Conservation (phyloP, 2,888 invertebrate genomes). For the Andrena bicolor region DNA sequence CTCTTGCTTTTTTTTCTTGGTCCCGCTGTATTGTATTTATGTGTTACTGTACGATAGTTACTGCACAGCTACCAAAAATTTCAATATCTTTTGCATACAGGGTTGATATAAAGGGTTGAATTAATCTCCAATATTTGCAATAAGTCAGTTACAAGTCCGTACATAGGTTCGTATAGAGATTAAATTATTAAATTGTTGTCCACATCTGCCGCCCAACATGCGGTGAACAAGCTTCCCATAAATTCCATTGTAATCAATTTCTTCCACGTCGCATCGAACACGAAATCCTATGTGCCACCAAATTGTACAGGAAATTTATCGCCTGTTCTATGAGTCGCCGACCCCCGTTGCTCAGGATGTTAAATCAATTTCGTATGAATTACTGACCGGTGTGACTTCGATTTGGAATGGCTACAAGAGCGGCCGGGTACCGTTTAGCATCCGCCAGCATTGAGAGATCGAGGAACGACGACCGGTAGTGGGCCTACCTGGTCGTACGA, state of each 20-base stretch:
- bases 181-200: background rate
- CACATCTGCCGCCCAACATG: background rate
- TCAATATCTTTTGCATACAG: too few relatives aligned
- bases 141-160: too few relatives aligned
- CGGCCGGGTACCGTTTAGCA: slow-evolving; percentile 43
- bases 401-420: slow-evolving; percentile 1
- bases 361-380: slow-evolving; percentile 34
- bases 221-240: background rate
- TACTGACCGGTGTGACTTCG: background rate
- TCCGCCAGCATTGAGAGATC: slow-evolving; percentile 41
- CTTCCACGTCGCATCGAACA: background rate
- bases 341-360: background rate
- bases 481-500: slow-evolving; percentile 48
- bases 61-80: too few relatives aligned
- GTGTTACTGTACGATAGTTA: too few relatives aligned
- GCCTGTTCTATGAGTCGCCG: background rate
- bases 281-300: background rate
- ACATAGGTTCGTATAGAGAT: too few relatives aligned
- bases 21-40: too few relatives aligned
- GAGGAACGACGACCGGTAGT: slow-evolving; percentile 43
- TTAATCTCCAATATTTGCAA: too few relatives aligned
- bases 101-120: too few relatives aligned
- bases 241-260: slow-evolving; percentile 10
- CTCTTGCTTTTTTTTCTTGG: too few relatives aligned
- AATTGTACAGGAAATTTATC: background rate